phyloP scores from a whole-genome alignment of 2,888 invertebrate genomes.

The Gisinianus flammeolus region DNA sequence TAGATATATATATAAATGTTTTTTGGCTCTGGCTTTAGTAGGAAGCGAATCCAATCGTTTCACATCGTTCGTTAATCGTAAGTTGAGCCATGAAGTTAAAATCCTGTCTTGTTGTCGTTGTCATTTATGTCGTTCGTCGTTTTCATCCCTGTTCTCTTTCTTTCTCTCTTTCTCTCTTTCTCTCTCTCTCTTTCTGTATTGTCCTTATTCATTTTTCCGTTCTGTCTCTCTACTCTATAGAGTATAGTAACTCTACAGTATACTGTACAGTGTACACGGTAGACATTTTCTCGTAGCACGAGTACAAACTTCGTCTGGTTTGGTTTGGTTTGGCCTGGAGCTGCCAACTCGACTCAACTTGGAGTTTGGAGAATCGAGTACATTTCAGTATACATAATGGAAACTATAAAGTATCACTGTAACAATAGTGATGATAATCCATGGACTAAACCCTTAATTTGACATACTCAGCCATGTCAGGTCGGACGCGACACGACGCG shows the following conservation, averaged over 20 bases:
- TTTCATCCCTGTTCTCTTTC: background rate
- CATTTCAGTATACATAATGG: background rate
- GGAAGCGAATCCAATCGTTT: constrained; percentile 35
- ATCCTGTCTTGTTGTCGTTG: constrained; percentile 1
- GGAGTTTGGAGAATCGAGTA: background rate
- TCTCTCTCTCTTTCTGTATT: constrained; percentile 6
- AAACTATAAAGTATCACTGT: constrained; percentile 7
- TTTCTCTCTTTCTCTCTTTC: background rate
- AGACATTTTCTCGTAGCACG: background rate
- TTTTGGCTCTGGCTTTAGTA: constrained; percentile 4
- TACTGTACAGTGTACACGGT: no score
- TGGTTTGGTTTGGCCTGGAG: background rate
- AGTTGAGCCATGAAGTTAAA: constrained; percentile 21
- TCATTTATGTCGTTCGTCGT: constrained; percentile 1
- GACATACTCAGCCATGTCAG: background rate
- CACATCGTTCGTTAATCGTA: background rate
- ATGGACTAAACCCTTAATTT: constrained; percentile 18
- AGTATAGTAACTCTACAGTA: no score
- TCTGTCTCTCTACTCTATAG: no score
- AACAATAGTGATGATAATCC: constrained; percentile 18
- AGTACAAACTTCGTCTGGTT: background rate
- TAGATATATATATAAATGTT: no score
- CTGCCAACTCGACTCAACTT: background rate
- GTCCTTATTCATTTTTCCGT: background rate
- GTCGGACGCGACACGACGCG: background rate